Evolutionary conservation across 2,113 vertebrate species (phyloP).

Genomic region (Chloropsis cyanopogon): DNA sequence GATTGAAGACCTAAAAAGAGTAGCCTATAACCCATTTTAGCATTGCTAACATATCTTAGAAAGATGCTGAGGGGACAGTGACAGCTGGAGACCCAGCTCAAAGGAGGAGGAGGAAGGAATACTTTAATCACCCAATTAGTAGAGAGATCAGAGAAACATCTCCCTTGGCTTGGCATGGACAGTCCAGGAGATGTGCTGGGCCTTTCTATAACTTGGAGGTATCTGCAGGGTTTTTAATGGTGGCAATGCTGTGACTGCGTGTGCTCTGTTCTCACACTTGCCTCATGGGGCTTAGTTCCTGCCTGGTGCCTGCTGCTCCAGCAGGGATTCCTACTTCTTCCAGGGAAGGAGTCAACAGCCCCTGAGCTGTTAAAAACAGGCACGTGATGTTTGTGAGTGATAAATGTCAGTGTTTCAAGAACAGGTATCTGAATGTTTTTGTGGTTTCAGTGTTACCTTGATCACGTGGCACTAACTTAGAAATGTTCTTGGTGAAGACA

Average conservation of each 20-base stretch:
- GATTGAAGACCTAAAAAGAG: not conserved
- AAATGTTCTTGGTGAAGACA: not conserved
- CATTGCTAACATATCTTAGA: not conserved
- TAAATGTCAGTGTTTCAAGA: not conserved
- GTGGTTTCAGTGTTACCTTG: not conserved
- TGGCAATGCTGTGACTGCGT: fast-evolving
- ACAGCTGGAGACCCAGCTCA: not conserved
- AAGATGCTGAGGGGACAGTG: not conserved
- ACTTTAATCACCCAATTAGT: not conserved
- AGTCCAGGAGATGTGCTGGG: not conserved
- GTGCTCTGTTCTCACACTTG: not conserved
- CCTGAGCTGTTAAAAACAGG: not conserved
- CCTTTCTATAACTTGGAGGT: not conserved
- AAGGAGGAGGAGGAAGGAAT: not conserved
- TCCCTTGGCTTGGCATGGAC: not conserved
- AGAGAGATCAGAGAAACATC: not conserved
- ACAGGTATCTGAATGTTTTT: not conserved
- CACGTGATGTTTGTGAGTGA: not conserved
- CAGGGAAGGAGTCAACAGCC: not conserved
- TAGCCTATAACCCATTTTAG: not conserved
- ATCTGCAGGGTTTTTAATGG: not conserved
- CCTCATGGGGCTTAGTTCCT: not conserved
- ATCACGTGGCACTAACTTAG: not conserved
- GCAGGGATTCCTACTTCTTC: not conserved
- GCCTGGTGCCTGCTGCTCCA: not conserved